These are phyloP conservation scores for Tretioscincus oriximinensis DNA, from an alignment of 2,113 vertebrate species.

Conservation along the genomic window DNA sequence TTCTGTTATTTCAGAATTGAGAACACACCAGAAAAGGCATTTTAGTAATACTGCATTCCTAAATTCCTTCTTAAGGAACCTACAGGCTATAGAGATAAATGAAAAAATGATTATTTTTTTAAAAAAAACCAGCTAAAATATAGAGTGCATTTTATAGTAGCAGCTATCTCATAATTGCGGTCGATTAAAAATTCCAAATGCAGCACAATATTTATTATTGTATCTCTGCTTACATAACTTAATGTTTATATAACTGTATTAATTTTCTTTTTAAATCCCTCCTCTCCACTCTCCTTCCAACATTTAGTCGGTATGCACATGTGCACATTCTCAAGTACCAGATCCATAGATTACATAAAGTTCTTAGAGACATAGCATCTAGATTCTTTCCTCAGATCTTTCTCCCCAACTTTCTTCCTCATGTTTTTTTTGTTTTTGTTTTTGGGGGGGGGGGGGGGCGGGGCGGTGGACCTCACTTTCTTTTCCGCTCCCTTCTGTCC, in stretches of 20 bases:
- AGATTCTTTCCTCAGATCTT: not conserved
- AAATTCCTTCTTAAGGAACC: too few relatives aligned
- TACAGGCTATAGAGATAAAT: too few relatives aligned
- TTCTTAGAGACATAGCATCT: constrained; percentile 7
- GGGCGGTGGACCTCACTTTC: not conserved
- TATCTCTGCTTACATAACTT: not conserved
- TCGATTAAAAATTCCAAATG: not conserved
- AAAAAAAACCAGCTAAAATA: too few relatives aligned
- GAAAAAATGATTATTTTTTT: too few relatives aligned
- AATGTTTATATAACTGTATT: not conserved
- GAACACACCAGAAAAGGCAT: too few relatives aligned
- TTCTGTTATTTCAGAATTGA: too few relatives aligned
- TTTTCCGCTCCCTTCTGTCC: not conserved
- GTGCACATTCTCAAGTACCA: not conserved
- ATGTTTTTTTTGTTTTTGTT: not conserved
- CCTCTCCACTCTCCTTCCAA: not conserved
- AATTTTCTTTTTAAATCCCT: not conserved
- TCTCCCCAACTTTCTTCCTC: not conserved
- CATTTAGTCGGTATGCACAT: too few relatives aligned
- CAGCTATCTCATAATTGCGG: not conserved
- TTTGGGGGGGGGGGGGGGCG: too few relatives aligned
- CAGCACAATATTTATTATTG: not conserved
- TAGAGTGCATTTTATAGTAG: not conserved
- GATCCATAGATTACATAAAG: not conserved
- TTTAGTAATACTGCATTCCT: too few relatives aligned